These are phyloP conservation scores for Mirza zaza DNA, from an alignment of 2,113 vertebrate genomes.

Conservation along the genomic window DNA sequence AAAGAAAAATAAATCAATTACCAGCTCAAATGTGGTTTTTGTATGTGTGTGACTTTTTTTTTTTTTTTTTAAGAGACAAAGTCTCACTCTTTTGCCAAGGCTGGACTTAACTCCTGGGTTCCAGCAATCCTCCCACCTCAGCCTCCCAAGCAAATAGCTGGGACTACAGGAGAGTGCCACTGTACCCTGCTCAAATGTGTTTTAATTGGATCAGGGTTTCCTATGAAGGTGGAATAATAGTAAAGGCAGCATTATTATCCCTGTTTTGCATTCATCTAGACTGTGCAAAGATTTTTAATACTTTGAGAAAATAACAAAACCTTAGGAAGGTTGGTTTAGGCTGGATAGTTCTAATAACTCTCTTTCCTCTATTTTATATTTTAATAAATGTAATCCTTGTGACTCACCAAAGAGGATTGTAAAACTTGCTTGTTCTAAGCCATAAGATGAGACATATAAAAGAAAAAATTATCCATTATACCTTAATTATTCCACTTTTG, in stretches of 20 bases:
- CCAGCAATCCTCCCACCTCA: too few relatives aligned
- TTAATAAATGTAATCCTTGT: neutral
- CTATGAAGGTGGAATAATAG: neutral
- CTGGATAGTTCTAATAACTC: neutral
- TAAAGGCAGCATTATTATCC: neutral
- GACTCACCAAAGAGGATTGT: constrained; percentile 8
- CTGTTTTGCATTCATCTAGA: neutral
- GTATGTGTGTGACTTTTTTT: too few relatives aligned
- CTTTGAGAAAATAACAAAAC: constrained; percentile 45
- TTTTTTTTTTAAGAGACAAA: too few relatives aligned
- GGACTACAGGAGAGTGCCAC: too few relatives aligned
- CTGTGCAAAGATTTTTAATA: constrained; percentile 9
- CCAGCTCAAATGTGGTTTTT: neutral
- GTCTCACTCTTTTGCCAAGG: too few relatives aligned
- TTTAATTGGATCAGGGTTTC: neutral
- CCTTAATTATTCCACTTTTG: neutral
- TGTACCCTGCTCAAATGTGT: neutral
- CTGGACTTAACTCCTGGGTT: too few relatives aligned
- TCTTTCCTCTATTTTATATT: constrained; percentile 27
- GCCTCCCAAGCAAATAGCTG: too few relatives aligned
- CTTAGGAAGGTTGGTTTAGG: neutral
- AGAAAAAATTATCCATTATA: constrained; percentile 7
- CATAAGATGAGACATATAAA: neutral
- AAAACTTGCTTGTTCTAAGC: constrained; percentile 45
- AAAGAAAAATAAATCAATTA: constrained; percentile 27